Evolutionary conservation across 2,113 vertebrate species (phyloP).

Genomic region (Zapornia atra): DNA sequence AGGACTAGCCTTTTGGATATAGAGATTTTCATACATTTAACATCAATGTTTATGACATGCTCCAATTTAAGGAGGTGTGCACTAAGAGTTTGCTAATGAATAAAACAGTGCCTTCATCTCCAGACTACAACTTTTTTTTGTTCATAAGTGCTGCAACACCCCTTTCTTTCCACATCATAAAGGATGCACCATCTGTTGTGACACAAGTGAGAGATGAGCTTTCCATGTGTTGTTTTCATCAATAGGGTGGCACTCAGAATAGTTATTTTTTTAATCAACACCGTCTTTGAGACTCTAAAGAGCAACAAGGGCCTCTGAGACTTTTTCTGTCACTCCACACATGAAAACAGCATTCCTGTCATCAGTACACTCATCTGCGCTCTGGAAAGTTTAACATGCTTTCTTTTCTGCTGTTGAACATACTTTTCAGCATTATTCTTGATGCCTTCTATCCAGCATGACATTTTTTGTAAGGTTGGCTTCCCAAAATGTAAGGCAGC

Average conservation of each 20-base stretch:
- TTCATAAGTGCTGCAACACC: not conserved
- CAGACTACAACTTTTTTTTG: not conserved
- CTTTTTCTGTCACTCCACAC: not conserved
- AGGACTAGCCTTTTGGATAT: not conserved
- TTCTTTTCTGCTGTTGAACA: not conserved
- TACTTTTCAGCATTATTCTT: not conserved
- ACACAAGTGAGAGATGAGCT: constrained; percentile 6
- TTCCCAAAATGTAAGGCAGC: not conserved
- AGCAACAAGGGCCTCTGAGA: not conserved
- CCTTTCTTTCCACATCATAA: not conserved
- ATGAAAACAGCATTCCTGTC: not conserved
- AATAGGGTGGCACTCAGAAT: not conserved
- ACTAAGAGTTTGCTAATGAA: not conserved
- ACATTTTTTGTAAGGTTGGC: not conserved
- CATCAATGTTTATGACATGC: not conserved
- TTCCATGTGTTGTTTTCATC: constrained; percentile 37
- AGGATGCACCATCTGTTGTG: constrained; percentile 17
- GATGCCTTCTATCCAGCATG: not conserved
- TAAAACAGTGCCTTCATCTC: constrained; percentile 26
- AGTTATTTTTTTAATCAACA: not conserved
- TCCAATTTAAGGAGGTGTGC: not conserved
- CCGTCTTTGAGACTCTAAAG: not conserved
- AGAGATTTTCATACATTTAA: not conserved
- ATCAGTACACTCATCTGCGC: not conserved
- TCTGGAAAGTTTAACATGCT: not conserved